Evolutionary conservation across 2,888 invertebrate species (phyloP).

Genomic region (Pycnomerus fuliginosus): DNA sequence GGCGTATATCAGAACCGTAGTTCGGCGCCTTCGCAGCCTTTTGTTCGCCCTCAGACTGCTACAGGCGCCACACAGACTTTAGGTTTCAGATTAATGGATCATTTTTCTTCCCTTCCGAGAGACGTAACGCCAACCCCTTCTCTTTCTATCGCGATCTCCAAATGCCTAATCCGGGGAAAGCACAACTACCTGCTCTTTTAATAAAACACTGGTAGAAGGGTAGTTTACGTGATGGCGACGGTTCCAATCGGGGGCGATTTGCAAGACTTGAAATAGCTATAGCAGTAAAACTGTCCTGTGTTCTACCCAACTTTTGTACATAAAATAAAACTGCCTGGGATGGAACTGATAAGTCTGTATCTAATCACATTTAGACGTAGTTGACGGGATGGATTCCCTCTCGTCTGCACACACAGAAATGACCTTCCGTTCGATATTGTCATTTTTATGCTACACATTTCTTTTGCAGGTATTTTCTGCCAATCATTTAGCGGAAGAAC

Average conservation of each 20-base stretch:
- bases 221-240: conserved; percentile 5
- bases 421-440: too few species aligned
- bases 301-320: conserved; percentile 40
- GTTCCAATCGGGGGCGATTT: conserved; percentile 19
- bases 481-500: too few species aligned
- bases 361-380: conserved; percentile 25
- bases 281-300: conserved; percentile 30
- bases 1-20: conserved; percentile 40
- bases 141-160: conserved; percentile 14
- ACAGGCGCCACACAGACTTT: conserved; percentile 78
- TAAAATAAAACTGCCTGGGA: conserved; percentile 43
- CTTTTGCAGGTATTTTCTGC: too few species aligned
- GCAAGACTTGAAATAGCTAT: conserved; percentile 23
- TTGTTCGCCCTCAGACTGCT: conserved; percentile 47
- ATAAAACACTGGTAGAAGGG: conserved; percentile 12
- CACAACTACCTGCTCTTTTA: conserved; percentile 21
- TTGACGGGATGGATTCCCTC: too few species aligned
- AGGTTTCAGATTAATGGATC: conserved; percentile 79
- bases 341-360: conserved; percentile 40
- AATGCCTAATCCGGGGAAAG: conserved; percentile 15
- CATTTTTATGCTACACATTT: too few species aligned
- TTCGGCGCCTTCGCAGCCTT: conserved; percentile 46
- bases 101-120: conserved; percentile 65
- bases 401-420: too few species aligned
- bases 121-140: conserved; percentile 52